A percentile compares a stretch with the other conserved stretches of the same genome.
Conservation (phyloP, 2,797 vertebrate genomes). For the Threskiornis aethiopicus region DNA sequence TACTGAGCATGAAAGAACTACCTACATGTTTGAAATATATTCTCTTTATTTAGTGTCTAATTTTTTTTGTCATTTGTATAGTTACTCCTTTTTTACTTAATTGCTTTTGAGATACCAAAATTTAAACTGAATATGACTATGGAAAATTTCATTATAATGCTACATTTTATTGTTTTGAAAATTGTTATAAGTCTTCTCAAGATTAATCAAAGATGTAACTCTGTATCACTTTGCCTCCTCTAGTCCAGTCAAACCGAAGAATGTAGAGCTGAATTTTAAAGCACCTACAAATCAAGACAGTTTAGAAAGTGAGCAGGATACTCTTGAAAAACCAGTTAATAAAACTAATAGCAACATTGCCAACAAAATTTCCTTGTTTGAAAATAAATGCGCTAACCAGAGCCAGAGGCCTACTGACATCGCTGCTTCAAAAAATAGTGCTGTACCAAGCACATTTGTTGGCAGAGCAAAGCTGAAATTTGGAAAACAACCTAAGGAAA, state of each 20-base stretch:
- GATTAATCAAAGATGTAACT: background rate
- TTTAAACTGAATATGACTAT: background rate
- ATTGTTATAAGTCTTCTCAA: background rate
- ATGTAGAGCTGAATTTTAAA: slow-evolving; percentile 79
- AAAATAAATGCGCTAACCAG: slow-evolving; percentile 75
- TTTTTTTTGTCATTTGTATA: background rate
- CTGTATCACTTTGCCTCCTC: slow-evolving; percentile 49
- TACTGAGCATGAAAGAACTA: background rate
- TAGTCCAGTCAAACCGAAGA: slow-evolving; percentile 80
- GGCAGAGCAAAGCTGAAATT: slow-evolving; percentile 79
- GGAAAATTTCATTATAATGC: background rate
- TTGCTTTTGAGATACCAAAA: background rate
- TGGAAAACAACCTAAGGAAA: slow-evolving; percentile 75
- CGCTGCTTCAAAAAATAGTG: slow-evolving; percentile 62
- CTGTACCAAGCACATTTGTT: slow-evolving; percentile 74
- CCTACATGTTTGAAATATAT: background rate
- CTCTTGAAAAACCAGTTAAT: slow-evolving; percentile 73
- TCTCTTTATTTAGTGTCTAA: background rate
- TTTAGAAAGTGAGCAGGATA: slow-evolving; percentile 69
- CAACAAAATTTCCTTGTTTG: slow-evolving; percentile 86
- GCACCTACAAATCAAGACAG: slow-evolving; percentile 61
- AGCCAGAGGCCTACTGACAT: slow-evolving; percentile 64
- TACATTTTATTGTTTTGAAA: background rate
- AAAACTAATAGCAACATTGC: slow-evolving; percentile 73
- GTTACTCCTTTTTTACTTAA: background rate